Evolutionary conservation across 2,888 invertebrate genomes (phyloP).

Genomic region (Nemotelus nigrinus): DNA sequence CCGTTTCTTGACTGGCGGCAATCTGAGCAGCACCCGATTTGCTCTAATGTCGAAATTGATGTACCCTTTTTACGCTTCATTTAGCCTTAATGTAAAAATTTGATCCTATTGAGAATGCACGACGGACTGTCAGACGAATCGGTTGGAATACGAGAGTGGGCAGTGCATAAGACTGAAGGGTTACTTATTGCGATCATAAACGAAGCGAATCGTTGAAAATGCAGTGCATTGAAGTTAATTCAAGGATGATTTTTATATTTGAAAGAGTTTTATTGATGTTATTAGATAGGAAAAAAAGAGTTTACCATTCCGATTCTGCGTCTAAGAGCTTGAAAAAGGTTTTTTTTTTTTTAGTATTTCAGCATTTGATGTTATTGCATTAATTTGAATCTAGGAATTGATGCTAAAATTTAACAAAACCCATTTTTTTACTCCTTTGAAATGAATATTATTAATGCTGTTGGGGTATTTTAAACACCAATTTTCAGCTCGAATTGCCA

Average conservation of each 20-base stretch:
- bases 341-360: no score
- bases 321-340: no score
- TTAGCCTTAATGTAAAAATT: constrained; percentile 34
- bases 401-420: no score
- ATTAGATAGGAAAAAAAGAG: background rate
- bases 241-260: background rate
- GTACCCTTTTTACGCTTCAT: constrained; percentile 42
- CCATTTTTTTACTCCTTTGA: no score
- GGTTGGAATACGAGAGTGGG: background rate
- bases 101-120: constrained; percentile 30
- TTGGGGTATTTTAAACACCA: no score
- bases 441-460: no score
- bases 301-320: background rate
- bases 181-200: constrained; percentile 4
- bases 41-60: constrained; percentile 38
- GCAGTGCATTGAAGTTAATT: constrained; percentile 21
- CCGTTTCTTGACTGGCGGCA: constrained; percentile 4
- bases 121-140: background rate
- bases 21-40: constrained; percentile 1
- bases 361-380: no score
- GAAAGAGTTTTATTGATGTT: constrained; percentile 11
- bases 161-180: background rate
- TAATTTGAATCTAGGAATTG: no score
- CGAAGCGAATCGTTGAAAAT: background rate
- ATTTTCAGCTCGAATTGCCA: no score